Percentiles rank a stretch among this genome's conserved stretches.
phyloP scores from a whole-genome alignment of 2,113 vertebrate genomes.

The Muscicapa adusta region DNA sequence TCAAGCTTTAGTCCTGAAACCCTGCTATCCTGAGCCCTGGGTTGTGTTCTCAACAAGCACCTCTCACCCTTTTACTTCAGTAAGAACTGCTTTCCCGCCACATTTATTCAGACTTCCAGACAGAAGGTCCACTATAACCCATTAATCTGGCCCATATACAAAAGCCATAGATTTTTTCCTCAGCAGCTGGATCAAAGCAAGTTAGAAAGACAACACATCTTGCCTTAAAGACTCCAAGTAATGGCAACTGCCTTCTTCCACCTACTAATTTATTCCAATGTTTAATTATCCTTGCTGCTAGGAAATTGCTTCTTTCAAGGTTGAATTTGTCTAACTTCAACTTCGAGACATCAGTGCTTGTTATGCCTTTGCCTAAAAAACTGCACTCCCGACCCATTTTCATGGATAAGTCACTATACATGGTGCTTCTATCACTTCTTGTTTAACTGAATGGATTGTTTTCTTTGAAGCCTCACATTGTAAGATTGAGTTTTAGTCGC shows the following conservation, averaged over 20 bases:
- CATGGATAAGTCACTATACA: constrained; percentile 8
- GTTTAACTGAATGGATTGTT: background rate
- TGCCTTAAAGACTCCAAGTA: constrained; percentile 1
- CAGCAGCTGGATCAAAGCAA: background rate
- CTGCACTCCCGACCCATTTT: constrained; percentile 5
- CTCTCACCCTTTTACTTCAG: background rate
- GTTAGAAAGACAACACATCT: background rate
- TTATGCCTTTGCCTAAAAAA: constrained; percentile 3
- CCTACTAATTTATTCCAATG: constrained; percentile 27
- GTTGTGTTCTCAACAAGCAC: background rate
- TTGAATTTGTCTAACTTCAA: constrained; percentile 18
- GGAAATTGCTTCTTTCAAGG: constrained; percentile 40
- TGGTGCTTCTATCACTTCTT: background rate
- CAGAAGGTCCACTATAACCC: background rate
- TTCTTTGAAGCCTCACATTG: background rate
- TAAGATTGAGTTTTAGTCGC: background rate
- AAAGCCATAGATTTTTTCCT: background rate
- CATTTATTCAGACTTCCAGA: background rate
- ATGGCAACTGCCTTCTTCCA: background rate
- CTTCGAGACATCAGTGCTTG: background rate
- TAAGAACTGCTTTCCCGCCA: background rate
- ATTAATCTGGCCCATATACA: background rate
- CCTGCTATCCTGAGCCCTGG: background rate
- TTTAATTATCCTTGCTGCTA: constrained; percentile 51
- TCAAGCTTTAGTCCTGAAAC: background rate